Conservation (phyloP, 2,888 invertebrate species). For the Temnothorax unifasciatus region DNA sequence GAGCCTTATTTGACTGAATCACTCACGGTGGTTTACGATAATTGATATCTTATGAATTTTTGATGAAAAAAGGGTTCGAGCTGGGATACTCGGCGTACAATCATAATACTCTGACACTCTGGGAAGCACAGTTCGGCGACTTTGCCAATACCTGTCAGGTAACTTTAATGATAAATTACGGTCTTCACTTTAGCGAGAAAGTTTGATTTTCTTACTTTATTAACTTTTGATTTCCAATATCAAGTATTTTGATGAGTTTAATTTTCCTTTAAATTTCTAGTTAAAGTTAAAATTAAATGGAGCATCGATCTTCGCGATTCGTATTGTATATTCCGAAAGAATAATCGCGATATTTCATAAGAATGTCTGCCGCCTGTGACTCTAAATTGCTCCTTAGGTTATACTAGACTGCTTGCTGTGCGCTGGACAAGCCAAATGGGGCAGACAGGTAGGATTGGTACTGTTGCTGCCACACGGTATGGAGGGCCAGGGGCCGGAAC, state of each 20-base stretch:
- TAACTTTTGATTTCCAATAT: background rate
- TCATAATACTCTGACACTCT: constrained; percentile 91
- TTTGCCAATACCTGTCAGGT: constrained; percentile 92
- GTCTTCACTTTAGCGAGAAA: background rate
- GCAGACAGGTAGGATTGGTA: constrained; percentile 92
- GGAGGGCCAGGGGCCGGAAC: constrained; percentile 92
- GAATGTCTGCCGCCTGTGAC: background rate
- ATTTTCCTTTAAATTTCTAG: background rate
- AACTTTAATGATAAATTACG: constrained; percentile 20
- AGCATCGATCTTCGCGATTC: background rate
- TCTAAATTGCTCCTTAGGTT: constrained; percentile 85
- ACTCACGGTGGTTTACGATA: background rate
- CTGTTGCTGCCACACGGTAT: constrained; percentile 94
- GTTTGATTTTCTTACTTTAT: background rate
- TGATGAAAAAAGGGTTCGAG: constrained; percentile 89
- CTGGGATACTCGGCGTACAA: constrained; percentile 93
- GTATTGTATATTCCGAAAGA: background rate
- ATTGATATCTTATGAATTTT: constrained; percentile 7
- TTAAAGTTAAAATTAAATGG: background rate
- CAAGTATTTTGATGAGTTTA: background rate
- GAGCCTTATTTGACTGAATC: background rate
- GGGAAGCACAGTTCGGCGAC: constrained; percentile 96
- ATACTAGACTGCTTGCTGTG: constrained; percentile 89
- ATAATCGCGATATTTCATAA: background rate
- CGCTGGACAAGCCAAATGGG: constrained; percentile 94